Evolutionary conservation across 2,888 invertebrate species (phyloP).

Genomic region (Asteroscopus sphinx): DNA sequence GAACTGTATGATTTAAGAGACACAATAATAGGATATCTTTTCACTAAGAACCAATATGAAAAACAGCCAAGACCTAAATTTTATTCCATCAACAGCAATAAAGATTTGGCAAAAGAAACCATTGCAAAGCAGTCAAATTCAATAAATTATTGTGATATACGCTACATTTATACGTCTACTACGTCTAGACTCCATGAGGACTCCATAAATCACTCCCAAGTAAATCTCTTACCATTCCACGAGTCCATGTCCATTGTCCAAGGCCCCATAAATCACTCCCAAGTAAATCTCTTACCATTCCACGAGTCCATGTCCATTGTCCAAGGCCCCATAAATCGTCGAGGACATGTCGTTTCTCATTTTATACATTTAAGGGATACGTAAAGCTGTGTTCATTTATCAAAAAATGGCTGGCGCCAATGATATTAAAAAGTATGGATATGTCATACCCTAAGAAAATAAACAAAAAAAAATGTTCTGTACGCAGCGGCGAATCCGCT

Average conservation of each 20-base stretch:
- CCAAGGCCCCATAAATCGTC: slow-evolving; percentile 42
- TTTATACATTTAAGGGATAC: slow-evolving; percentile 11
- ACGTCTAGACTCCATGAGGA: slow-evolving; percentile 36
- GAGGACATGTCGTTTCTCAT: slow-evolving; percentile 26
- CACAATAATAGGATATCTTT: too few species aligned
- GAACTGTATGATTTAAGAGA: too few species aligned
- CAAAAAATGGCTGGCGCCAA: too few species aligned
- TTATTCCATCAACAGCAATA: slow-evolving; percentile 1
- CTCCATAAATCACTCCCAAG: slow-evolving; percentile 46
- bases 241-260: slow-evolving; percentile 30
- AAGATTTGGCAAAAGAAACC: slow-evolving; percentile 23
- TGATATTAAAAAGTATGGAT: too few species aligned
- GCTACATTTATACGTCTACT: slow-evolving; percentile 24
- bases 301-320: slow-evolving; percentile 24
- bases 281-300: slow-evolving; percentile 24
- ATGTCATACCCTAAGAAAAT: too few species aligned
- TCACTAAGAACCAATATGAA: too few species aligned
- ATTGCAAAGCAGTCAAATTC: slow-evolving; percentile 2
- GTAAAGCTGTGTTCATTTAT: slow-evolving; percentile 21
- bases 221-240: slow-evolving; percentile 23
- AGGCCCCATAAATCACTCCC: slow-evolving; percentile 47
- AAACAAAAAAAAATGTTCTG: too few species aligned
- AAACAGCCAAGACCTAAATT: slow-evolving; percentile 10
- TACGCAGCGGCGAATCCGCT: too few species aligned
- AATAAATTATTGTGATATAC: slow-evolving; percentile 26